Evolutionary conservation across 2,113 vertebrate genomes (phyloP).

Genomic region (Zapus hudsonius): DNA sequence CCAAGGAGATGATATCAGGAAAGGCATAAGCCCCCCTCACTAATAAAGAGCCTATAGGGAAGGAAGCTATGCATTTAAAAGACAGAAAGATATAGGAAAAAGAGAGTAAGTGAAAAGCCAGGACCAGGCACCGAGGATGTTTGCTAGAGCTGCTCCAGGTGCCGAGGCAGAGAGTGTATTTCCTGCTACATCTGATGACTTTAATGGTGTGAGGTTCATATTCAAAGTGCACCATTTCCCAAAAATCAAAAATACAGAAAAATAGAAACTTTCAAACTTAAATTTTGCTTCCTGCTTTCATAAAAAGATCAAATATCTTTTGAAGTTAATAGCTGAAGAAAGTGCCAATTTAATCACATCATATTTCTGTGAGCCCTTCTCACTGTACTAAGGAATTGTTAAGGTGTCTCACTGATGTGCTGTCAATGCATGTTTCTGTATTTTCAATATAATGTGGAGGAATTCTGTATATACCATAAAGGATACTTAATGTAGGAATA

Average conservation of each 20-base stretch:
- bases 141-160: neutral
- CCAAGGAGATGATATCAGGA: neutral
- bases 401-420: slow-evolving; percentile 32
- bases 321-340: slow-evolving; percentile 34
- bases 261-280: neutral
- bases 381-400: slow-evolving; percentile 7
- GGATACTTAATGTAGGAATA: neutral
- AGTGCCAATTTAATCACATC: slow-evolving; percentile 31
- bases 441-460: slow-evolving; percentile 1
- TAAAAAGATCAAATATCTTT: neutral
- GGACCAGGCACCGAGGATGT: neutral
- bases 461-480: slow-evolving; percentile 14
- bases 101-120: neutral
- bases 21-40: too few species aligned
- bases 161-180: neutral
- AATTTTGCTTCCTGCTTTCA: neutral
- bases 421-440: slow-evolving; percentile 38
- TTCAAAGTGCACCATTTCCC: neutral
- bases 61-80: neutral
- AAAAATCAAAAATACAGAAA: neutral
- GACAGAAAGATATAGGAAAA: neutral
- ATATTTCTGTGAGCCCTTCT: slow-evolving; percentile 3
- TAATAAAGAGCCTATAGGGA: neutral
- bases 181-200: neutral
- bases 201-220: neutral